Evolutionary conservation across 2,797 vertebrate species (phyloP).

Genomic region (Tinamus major): DNA sequence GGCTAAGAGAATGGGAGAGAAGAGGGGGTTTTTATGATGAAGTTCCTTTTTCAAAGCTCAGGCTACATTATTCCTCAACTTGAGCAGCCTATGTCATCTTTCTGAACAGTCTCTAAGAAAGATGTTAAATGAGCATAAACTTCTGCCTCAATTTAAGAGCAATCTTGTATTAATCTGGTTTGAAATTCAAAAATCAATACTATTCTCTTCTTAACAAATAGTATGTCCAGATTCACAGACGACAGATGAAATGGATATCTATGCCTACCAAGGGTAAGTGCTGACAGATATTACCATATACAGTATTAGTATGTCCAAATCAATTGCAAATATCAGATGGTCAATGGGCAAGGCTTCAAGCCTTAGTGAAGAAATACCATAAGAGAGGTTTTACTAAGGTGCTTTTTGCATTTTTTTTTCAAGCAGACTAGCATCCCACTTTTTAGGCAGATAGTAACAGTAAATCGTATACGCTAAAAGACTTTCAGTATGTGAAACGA

Average conservation of each 20-base stretch:
- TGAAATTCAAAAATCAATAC: neutral
- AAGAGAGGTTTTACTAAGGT: neutral
- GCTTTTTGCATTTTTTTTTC: neutral
- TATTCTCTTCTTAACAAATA: neutral
- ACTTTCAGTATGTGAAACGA: neutral
- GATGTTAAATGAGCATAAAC: neutral
- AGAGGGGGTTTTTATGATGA: neutral
- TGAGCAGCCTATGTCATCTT: neutral
- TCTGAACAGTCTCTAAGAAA: neutral
- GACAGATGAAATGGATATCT: neutral
- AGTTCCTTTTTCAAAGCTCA: neutral
- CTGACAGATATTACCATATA: neutral
- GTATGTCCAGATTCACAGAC: neutral
- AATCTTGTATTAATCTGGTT: too few relatives aligned
- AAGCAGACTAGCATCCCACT: neutral
- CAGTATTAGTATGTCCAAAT: neutral
- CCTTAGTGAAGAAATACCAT: neutral
- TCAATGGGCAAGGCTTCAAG: accelerated
- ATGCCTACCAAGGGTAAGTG: neutral
- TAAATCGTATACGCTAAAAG: neutral
- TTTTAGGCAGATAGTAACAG: neutral
- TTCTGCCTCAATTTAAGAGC: accelerated
- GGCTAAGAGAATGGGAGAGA: neutral
- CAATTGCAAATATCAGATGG: neutral
- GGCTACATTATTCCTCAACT: neutral